Evolutionary conservation across 2,888 invertebrate genomes (phyloP), one percentile per base, ranked within the genome.

Genomic region (Lepidocyrtinus sp.): DNA sequence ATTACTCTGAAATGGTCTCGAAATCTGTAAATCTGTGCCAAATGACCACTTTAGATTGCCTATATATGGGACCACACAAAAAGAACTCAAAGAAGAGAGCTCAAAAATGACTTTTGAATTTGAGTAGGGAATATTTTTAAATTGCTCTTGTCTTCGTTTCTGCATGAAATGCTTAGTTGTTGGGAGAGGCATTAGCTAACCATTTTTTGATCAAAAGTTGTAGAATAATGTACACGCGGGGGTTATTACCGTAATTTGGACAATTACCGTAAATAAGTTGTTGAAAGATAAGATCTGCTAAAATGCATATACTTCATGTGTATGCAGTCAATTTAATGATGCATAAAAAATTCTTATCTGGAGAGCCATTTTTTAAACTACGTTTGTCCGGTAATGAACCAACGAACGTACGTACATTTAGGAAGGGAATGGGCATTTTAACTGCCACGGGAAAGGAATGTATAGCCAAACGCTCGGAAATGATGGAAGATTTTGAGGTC

Each of bases 11-110:
- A 77, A 68, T 73, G 65, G 62, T 61, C 68, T 67, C 63, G 62
- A 73, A 78, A 78, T 78, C 68, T 78, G 78, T 78, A 73, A 72
- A 78, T 72, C 73, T 78, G 78, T 78, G 78, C 78, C 78, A 78
- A 78, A 78, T 78, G 78, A 46, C 73, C 73, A 68, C 73, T 73
- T 73, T 67, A 19, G 50, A 64, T 65, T 71, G 9, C 45, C 26
- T 46, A 71, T 71, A 62, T 61, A 67, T 68, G 55, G 67, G 78
- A 78, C 78, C 78, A 73, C 78, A 78, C 78, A 73, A 73, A 73
- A 63, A 67, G 73, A 25, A 19, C 15, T 36, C 27, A n/a, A n/a
- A 24, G 24, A 70, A 70, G 36, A 27, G 59, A 24, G 25, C 25
- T 64, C 62, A 62, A 24, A 26, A 64, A 64, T n/a, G 15, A 15